Conservation (phyloP, 2,797 vertebrate genomes). For the Galago senegalensis region DNA sequence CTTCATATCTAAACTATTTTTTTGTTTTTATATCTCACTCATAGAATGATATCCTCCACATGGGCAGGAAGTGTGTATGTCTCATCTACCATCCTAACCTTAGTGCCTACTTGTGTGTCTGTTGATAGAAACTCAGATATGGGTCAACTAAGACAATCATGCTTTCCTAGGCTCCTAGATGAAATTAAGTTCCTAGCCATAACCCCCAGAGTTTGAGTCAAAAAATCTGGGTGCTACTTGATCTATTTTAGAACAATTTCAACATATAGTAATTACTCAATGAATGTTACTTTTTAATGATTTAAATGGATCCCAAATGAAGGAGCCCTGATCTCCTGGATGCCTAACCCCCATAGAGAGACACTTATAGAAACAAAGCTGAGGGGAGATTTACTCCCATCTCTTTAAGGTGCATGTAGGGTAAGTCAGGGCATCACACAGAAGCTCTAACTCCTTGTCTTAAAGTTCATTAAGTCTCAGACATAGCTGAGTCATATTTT, state of each 20-base stretch:
- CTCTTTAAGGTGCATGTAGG: not conserved
- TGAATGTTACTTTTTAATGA: not conserved
- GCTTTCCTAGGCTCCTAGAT: not conserved
- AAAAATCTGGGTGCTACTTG: not conserved
- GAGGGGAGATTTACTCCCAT: conserved; percentile 13
- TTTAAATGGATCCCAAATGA: not conserved
- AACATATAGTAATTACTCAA: not conserved
- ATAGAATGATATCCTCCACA: not conserved
- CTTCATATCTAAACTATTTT: not conserved
- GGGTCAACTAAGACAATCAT: fast-evolving
- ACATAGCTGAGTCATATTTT: not conserved
- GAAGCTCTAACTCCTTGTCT: fast-evolving
- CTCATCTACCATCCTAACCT: not conserved
- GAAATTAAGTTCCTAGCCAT: not conserved
- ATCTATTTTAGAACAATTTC: not conserved
- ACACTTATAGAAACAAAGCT: fast-evolving
- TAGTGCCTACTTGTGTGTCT: not conserved
- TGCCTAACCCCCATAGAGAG: fast-evolving
- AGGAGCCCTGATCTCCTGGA: too few species aligned
- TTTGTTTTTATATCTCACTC: not conserved
- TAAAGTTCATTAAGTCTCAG: not conserved
- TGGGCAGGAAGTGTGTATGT: not conserved
- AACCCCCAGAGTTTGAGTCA: too few species aligned
- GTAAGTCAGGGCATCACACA: not conserved
- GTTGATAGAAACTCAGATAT: not conserved